A percentile compares a stretch with the other conserved stretches of the same genome.
Conservation (phyloP, 1,140 invertebrate species). For the Ceratina japonica region DNA sequence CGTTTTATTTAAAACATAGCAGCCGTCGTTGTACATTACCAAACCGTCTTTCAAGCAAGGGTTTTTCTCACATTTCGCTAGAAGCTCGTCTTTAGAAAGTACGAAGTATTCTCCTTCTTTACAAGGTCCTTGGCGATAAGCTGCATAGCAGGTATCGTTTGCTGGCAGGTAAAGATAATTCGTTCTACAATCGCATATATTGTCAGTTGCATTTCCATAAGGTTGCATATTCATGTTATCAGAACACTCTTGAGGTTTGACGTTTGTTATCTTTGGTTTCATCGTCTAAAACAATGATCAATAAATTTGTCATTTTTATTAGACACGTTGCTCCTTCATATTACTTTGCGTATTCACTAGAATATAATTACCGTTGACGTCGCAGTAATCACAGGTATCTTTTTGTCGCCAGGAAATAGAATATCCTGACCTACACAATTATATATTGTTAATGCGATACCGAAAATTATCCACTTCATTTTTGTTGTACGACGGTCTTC, state of each 20-base stretch:
- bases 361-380: constrained; percentile 49
- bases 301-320: background rate
- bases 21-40: constrained; percentile 79
- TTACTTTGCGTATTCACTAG: background rate
- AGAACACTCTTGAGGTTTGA: too few relatives aligned
- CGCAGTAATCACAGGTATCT: constrained; percentile 6
- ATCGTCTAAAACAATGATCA: constrained; percentile 51
- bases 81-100: constrained; percentile 77
- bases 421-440: constrained; percentile 61
- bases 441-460: constrained; percentile 37
- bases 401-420: constrained; percentile 61
- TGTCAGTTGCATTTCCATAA: constrained; percentile 81
- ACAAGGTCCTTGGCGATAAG: constrained; percentile 84
- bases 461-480: constrained; percentile 53
- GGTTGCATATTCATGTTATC: constrained; percentile 82
- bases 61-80: constrained; percentile 82
- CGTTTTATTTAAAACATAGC: constrained; percentile 76
- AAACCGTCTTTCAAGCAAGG: constrained; percentile 79
- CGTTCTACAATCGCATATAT: constrained; percentile 85
- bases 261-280: too few relatives aligned
- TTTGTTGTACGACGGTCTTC: constrained; percentile 2
- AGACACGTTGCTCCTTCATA: background rate
- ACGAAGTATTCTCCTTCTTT: constrained; percentile 79
- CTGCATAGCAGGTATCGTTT: constrained; percentile 82
- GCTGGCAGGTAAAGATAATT: constrained; percentile 82